These are phyloP conservation scores for Celastrina argiolus DNA, from an alignment of 2,888 invertebrate genomes.

Conservation along the genomic window DNA sequence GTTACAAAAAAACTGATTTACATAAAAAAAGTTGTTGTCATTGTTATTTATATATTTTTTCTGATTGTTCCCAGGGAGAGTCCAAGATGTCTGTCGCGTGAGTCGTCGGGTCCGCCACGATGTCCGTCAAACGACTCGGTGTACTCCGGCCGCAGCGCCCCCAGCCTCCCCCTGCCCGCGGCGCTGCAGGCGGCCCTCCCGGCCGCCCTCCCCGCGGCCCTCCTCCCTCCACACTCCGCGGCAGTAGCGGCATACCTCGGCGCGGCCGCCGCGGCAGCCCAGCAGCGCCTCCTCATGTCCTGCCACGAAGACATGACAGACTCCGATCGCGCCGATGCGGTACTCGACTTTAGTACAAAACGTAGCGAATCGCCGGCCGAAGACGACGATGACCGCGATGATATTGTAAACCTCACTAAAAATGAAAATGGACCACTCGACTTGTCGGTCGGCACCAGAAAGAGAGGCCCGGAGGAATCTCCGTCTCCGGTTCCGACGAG, in stretches of 20 bases:
- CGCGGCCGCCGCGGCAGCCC: constrained; percentile 84
- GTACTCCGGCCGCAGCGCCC: constrained; percentile 81
- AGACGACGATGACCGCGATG: constrained; percentile 78
- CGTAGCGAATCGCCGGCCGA: constrained; percentile 74
- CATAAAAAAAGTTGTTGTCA: neutral
- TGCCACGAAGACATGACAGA: constrained; percentile 84
- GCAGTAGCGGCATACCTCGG: constrained; percentile 89
- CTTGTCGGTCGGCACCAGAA: constrained; percentile 85
- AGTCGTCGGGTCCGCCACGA: constrained; percentile 85
- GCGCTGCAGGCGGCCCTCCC: constrained; percentile 83
- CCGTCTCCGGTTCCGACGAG: constrained; percentile 80
- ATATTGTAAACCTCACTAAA: constrained; percentile 85
- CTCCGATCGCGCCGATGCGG: constrained; percentile 79
- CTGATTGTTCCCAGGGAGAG: constrained; percentile 85
- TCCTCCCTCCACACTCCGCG: constrained; percentile 87
- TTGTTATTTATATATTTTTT: neutral
- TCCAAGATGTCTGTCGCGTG: constrained; percentile 89
- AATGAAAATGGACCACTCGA: constrained; percentile 86
- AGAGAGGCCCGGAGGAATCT: constrained; percentile 82
- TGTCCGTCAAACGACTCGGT: constrained; percentile 89
- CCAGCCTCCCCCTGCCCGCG: constrained; percentile 67
- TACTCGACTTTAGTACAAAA: constrained; percentile 90
- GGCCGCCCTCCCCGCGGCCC: constrained; percentile 82
- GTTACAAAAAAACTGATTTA: neutral
- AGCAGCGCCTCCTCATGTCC: constrained; percentile 87